Evolutionary conservation across 2,113 vertebrate genomes (phyloP), one percentile per base, ranked within the genome.

Genomic region (Gymnobelideus leadbeateri): DNA sequence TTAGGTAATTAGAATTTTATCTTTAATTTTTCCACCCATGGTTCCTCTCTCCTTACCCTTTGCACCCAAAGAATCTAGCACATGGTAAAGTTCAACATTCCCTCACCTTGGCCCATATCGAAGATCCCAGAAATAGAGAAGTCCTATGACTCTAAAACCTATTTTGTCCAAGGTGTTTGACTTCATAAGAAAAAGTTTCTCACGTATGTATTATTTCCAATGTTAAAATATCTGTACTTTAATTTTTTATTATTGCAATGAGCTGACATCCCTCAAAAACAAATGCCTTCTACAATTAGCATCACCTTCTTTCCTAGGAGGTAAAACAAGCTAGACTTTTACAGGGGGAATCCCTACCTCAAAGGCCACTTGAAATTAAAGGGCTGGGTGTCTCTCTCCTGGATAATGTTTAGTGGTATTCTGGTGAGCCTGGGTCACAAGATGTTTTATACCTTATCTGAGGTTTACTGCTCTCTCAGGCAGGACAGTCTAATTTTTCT

Each of bases 261-360:
- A 53, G n/a, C 43, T 55, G 57, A 77, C 77, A 93, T 57, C 50
- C 57, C 5, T 68, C 92, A 84, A 96, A 49, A 6, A 51, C 90
- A 94, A 28, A 12, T 37, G 89, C 77, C 37, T 51, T 77, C 26
- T 84, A 91, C 68, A 51, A 24, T 77, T 61, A 46, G 23, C 43
- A 57, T 26, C 16, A n/a, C 91, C 52, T 95, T 94, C 43, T 95
- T 94, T 68, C 51, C 91, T 91, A 57, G 93, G 96, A 95, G 51
- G 55, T 53, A 91, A 52, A 21, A 91, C 57, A 51, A 91, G 55
- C 94, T 21, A 24, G 89, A 68, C 16, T 12, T 46, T 31, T 91
- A 25, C 51, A 94, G 94, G 93, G 54, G 49, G 95, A 95, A 91
- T 92, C 28, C 43, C 94, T 93, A 43, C 91, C 92, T 96, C 54